A percentile compares a stretch with the other conserved stretches of the same genome.
Evolutionary conservation across 2,797 vertebrate genomes (phyloP).

Genomic region (Chaetodon trifasciatus): DNA sequence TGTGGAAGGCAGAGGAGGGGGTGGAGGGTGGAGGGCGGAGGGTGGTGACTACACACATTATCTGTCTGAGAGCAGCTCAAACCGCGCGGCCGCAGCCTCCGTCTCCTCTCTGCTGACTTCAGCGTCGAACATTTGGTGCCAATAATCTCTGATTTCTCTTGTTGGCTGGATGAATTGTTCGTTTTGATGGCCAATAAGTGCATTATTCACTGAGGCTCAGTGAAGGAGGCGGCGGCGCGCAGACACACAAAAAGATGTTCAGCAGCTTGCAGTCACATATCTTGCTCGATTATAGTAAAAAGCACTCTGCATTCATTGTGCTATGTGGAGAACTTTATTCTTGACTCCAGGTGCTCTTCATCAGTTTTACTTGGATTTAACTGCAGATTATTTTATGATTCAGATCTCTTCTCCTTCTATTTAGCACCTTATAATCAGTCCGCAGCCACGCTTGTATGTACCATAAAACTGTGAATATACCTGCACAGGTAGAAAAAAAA

Average conservation of each 20-base stretch:
- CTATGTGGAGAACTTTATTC: neutral
- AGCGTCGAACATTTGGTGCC: conserved; percentile 52
- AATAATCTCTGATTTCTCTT: conserved; percentile 41
- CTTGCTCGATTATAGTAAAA: neutral
- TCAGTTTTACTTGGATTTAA: neutral
- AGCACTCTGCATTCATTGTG: neutral
- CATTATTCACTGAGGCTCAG: conserved; percentile 14
- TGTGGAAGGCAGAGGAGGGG: conserved; percentile 63
- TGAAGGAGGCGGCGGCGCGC: neutral
- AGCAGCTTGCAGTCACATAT: neutral
- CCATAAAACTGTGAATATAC: neutral
- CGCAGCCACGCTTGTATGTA: neutral
- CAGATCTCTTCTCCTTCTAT: neutral
- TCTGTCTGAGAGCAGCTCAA: conserved; percentile 76
- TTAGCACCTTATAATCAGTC: neutral
- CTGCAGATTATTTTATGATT: neutral
- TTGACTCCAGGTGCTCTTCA: neutral
- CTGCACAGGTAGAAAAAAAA: neutral
- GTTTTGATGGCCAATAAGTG: conserved; percentile 7
- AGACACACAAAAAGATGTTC: neutral
- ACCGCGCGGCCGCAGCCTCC: conserved; percentile 49
- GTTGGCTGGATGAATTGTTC: conserved; percentile 7
- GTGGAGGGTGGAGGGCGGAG: neutral
- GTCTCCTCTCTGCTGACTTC: conserved; percentile 59
- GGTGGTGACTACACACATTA: conserved; percentile 74